Evolutionary conservation across 2,797 vertebrate species (phyloP).

Genomic region (Enteromius fasciolatus): DNA sequence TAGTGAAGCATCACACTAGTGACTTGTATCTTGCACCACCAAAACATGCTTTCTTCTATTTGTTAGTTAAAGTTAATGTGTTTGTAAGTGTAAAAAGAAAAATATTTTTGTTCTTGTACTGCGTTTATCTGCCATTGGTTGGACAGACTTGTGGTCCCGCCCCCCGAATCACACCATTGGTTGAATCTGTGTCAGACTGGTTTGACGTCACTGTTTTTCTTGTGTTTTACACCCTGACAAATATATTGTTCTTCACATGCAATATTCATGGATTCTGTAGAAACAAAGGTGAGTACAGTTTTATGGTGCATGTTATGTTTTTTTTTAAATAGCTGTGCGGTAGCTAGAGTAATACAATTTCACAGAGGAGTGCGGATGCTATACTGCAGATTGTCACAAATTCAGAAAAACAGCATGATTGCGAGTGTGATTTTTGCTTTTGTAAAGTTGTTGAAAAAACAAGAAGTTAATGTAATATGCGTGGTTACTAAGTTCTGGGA

Average conservation of each 20-base stretch:
- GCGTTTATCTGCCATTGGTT: neutral
- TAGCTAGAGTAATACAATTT: neutral
- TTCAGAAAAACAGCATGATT: neutral
- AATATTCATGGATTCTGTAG: neutral
- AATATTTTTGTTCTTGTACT: neutral
- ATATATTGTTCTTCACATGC: too few species aligned
- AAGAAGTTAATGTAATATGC: neutral
- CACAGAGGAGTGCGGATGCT: neutral
- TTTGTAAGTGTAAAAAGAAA: neutral
- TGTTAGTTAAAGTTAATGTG: conserved; percentile 1
- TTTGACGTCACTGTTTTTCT: too few species aligned
- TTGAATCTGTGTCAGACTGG: neutral
- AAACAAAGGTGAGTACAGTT: neutral
- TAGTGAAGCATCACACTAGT: neutral
- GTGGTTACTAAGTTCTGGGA: too few species aligned
- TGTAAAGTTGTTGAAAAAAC: neutral
- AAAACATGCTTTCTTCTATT: neutral
- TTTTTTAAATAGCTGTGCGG: neutral
- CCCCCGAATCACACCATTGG: neutral
- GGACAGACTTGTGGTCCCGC: neutral
- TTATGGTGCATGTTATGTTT: neutral
- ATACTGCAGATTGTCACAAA: neutral
- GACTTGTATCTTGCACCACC: neutral
- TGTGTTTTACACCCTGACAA: neutral
- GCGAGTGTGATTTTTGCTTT: neutral